A percentile compares a stretch with the other conserved stretches of the same genome.
phyloP scores from a whole-genome alignment of 2,113 vertebrate species.

The Onychorhynchus coronatus region DNA sequence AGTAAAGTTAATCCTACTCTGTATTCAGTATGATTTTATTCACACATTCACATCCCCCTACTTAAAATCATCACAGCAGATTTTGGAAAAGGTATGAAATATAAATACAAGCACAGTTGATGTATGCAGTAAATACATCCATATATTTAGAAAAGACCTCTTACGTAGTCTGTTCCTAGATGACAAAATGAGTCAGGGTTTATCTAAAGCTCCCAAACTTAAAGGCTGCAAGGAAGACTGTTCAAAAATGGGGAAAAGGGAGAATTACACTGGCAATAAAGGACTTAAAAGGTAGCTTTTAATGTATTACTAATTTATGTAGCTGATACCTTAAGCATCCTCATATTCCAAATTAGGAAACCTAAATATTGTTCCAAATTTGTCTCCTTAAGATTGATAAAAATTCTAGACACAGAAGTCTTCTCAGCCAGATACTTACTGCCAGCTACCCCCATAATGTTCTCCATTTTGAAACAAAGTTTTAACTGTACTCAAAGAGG shows the following conservation, averaged over 20 bases:
- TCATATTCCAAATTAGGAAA: neutral
- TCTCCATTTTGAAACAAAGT: neutral
- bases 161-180: conserved; percentile 6
- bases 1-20: neutral
- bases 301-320: neutral
- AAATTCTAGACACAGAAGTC: neutral
- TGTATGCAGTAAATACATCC: conserved; percentile 5
- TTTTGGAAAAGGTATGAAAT: conserved; percentile 30
- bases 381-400: neutral
- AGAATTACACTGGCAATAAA: neutral
- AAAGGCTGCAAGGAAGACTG: neutral
- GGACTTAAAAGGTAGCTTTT: neutral
- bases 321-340: neutral
- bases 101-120: neutral
- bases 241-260: neutral
- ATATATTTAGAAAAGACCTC: conserved; percentile 23
- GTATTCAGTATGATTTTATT: conserved; percentile 8
- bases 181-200: conserved; percentile 12
- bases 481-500: neutral
- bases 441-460: neutral
- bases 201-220: conserved; percentile 2
- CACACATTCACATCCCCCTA: neutral
- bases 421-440: neutral
- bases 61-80: neutral
- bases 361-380: neutral